Percentiles rank a stretch among this genome's conserved stretches.
Evolutionary conservation across 2,113 vertebrate species (phyloP).

Genomic region (Strigops habroptila): DNA sequence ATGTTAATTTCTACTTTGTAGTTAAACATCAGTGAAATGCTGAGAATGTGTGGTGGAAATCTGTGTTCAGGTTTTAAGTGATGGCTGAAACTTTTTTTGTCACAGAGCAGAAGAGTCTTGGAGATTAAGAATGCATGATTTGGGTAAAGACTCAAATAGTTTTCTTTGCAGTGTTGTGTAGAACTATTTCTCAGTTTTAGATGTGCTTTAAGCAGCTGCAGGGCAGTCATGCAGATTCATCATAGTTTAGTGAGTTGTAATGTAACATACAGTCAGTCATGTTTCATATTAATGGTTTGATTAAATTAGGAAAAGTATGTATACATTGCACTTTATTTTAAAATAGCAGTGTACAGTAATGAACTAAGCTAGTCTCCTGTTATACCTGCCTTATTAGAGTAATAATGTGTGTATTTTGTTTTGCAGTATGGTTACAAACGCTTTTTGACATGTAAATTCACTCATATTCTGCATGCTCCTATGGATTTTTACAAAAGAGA

Average conservation of each 20-base stretch:
- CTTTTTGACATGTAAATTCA: constrained; percentile 85
- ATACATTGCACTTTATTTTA: neutral
- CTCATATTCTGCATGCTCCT: constrained; percentile 67
- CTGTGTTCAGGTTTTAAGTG: neutral
- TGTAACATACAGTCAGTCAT: neutral
- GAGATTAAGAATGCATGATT: neutral
- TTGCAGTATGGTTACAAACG: constrained; percentile 79
- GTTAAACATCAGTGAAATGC: neutral
- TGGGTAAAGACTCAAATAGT: neutral
- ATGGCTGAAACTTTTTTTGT: neutral
- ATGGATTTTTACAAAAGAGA: constrained; percentile 76
- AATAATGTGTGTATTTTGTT: constrained; percentile 65
- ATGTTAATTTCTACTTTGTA: neutral
- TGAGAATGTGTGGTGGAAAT: neutral
- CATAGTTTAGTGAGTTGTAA: constrained; percentile 12
- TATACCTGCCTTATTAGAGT: constrained; percentile 68
- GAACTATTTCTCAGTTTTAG: constrained; percentile 7
- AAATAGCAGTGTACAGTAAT: constrained; percentile 10
- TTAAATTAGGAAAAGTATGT: constrained; percentile 37
- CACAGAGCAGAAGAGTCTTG: neutral
- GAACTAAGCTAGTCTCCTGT: constrained; percentile 11
- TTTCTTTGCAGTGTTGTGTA: neutral
- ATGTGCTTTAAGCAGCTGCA: neutral
- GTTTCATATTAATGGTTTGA: constrained; percentile 55
- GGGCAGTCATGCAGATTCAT: neutral